Percentiles rank a stretch among this genome's conserved stretches.
These are phyloP conservation scores for Portunus trituberculatus DNA, from an alignment of 1,140 invertebrate genomes.

Conservation along the genomic window DNA sequence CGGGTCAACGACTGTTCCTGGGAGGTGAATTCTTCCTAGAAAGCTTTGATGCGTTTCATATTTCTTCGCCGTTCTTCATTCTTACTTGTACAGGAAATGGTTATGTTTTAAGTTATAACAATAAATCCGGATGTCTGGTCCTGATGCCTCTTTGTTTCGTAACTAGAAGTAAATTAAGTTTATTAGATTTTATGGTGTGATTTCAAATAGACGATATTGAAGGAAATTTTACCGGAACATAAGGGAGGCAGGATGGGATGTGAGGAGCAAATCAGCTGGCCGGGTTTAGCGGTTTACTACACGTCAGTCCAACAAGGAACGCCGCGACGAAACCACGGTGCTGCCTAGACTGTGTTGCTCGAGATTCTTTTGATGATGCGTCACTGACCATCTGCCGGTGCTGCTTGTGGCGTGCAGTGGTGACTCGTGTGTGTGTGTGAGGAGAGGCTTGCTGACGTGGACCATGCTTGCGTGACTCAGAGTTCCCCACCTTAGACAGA, in stretches of 20 bases:
- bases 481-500: neutral
- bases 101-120: too few species aligned
- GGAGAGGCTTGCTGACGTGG: neutral
- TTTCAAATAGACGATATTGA: neutral
- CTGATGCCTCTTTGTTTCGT: neutral
- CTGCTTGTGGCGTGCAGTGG: neutral
- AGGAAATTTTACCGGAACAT: neutral
- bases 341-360: neutral
- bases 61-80: constrained; percentile 7
- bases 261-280: neutral
- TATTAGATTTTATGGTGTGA: neutral
- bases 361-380: neutral
- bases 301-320: neutral
- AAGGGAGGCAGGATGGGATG: neutral
- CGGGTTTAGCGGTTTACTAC: neutral
- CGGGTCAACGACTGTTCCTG: constrained; percentile 50
- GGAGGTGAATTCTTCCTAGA: neutral
- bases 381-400: neutral
- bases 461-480: neutral
- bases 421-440: neutral
- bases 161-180: neutral
- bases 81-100: neutral
- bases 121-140: neutral
- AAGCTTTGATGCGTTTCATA: constrained; percentile 1
- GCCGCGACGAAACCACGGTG: neutral